Percentiles rank a stretch among this genome's conserved stretches.
Evolutionary conservation across 2,113 vertebrate species (phyloP).

Genomic region (Myotis yumanensis): DNA sequence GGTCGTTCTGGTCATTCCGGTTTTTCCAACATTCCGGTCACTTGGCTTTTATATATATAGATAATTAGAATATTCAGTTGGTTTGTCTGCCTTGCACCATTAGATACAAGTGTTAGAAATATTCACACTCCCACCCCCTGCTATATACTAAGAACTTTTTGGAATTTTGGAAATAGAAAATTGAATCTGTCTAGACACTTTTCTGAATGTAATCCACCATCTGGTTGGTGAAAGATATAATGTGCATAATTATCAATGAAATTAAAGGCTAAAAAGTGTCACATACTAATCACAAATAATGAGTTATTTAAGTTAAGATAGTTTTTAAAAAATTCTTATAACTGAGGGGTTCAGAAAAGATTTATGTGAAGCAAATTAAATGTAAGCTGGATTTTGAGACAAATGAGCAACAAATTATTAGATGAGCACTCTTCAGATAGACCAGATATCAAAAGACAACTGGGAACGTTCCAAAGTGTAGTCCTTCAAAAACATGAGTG

Average conservation of each 20-base stretch:
- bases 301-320: background rate
- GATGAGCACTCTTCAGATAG: background rate
- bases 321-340: background rate
- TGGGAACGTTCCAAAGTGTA: background rate
- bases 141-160: background rate
- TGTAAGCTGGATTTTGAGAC: background rate
- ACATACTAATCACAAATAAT: background rate
- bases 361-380: background rate
- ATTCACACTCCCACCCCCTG: background rate
- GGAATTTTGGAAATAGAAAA: background rate
- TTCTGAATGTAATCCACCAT: background rate
- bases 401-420: background rate
- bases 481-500: background rate
- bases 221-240: background rate
- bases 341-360: background rate
- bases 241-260: background rate
- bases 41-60: too few species aligned
- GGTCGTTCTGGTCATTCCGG: too few species aligned
- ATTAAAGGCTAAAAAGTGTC: background rate
- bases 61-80: background rate
- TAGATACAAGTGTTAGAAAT: background rate
- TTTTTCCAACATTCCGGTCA: too few species aligned
- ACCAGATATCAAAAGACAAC: background rate
- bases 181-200: background rate
- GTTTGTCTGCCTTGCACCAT: background rate